These are phyloP conservation scores for Parnassius orleans DNA, from an alignment of 2,888 invertebrate genomes.

Conservation along the genomic window DNA sequence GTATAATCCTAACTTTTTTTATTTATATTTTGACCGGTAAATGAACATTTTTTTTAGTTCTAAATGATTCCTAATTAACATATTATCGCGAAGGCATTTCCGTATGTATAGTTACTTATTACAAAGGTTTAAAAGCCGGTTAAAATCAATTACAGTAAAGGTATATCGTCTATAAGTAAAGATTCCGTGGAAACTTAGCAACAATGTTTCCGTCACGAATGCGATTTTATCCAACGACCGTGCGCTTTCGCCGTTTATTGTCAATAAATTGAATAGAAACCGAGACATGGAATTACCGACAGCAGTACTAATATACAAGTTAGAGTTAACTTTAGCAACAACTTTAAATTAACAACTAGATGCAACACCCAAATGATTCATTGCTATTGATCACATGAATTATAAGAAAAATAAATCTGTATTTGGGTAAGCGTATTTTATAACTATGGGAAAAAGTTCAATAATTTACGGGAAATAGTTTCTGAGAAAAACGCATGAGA, in stretches of 20 bases:
- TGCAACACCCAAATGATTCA: no score
- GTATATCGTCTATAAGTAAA: conserved; percentile 25
- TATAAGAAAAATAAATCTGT: no score
- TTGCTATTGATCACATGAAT: no score
- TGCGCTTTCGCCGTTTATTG: conserved; percentile 25
- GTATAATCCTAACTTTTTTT: background rate
- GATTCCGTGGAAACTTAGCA: conserved; percentile 30
- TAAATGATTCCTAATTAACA: conserved; percentile 12
- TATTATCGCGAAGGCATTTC: conserved; percentile 3
- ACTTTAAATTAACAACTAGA: no score
- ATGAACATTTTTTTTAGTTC: conserved; percentile 2
- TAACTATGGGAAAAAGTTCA: no score
- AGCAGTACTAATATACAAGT: no score
- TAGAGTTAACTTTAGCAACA: no score
- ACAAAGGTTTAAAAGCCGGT: no score
- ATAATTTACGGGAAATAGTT: no score
- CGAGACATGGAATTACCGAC: conserved; percentile 1
- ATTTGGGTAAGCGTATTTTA: no score
- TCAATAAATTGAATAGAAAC: conserved; percentile 14
- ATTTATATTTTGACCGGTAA: conserved; percentile 11
- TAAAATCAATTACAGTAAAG: background rate
- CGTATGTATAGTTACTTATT: background rate
- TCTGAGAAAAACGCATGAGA: no score
- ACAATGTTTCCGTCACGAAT: conserved; percentile 29
- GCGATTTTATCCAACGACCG: conserved; percentile 29